Evolutionary conservation across 2,888 invertebrate genomes (phyloP), one percentile per base, ranked within the genome.

Genomic region (Eilema depressum): DNA sequence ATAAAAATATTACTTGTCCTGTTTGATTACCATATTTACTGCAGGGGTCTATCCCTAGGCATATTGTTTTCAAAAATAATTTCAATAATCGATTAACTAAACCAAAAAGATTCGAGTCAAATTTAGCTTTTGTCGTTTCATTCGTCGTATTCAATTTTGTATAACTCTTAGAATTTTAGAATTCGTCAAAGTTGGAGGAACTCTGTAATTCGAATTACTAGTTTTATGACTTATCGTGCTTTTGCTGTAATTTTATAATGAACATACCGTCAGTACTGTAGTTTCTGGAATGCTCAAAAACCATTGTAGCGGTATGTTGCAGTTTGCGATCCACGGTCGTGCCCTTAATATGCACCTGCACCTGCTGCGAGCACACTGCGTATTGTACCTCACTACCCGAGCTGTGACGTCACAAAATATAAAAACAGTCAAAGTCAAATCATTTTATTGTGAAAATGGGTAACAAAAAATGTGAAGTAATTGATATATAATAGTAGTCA

Each of bases 351-450:
- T 88, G 88, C 69, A 93, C 85, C 78, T 95, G 95, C 41, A 91
- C 84, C 77, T 95, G 95, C 73, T 96, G 96, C 0, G 97, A 97
- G 70, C 96, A 96, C 68, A 97, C 93, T 82, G 96, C 95, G 89
- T 96, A 97, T 87, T 97, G 96, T 83, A 96, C 91, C 86, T 97
- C 97, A n/a, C 96, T 96, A 0, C 96, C 97, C 82, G 96, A 96
- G 86, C 97, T 97, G 87, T 53, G 10, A 63, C 5, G 17, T 3
- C 11, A 66, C n/a, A 53, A 23, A 56, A 41, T 41, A 25, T 37
- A 41, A 37, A 66, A 25, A 12, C 17, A 57, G 4, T 41, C 10
- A 26, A n/a, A n/a, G n/a, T n/a, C n/a, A n/a, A n/a, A n/a, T n/a
- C n/a, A n/a, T n/a, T n/a, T n/a, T n/a, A n/a, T n/a, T n/a, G n/a